Percentiles rank a stretch among this genome's conserved stretches.
Evolutionary conservation across 2,888 invertebrate species (phyloP).

Genomic region (Mesopsocus fuscifrons): DNA sequence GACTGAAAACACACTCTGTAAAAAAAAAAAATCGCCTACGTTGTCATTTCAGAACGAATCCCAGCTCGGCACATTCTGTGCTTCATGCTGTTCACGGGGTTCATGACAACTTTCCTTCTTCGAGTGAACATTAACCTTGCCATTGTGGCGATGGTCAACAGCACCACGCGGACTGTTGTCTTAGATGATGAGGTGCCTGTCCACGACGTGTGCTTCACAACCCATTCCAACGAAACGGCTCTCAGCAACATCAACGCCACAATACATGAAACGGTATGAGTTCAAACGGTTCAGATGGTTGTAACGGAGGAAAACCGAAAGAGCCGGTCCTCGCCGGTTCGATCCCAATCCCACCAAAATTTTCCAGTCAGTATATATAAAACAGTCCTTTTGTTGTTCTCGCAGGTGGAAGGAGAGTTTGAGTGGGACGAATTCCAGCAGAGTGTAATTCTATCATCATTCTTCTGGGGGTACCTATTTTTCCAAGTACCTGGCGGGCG

Average conservation of each 20-base stretch:
- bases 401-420: slow-evolving; percentile 17
- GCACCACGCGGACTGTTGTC: slow-evolving; percentile 7
- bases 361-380: no score
- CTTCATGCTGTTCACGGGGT: slow-evolving; percentile 18
- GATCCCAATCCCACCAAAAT: no score
- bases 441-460: slow-evolving; percentile 24
- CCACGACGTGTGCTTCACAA: neutral
- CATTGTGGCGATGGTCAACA: slow-evolving; percentile 19
- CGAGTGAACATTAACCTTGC: slow-evolving; percentile 20
- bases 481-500: slow-evolving; percentile 26
- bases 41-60: slow-evolving; percentile 14
- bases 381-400: neutral
- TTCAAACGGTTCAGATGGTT: no score
- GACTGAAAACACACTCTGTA: no score
- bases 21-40: no score
- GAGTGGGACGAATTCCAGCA: slow-evolving; percentile 22
- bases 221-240: neutral
- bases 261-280: no score
- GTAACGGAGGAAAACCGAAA: no score
- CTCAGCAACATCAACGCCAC: neutral
- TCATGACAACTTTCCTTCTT: slow-evolving; percentile 19
- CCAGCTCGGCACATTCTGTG: slow-evolving; percentile 16
- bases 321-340: no score
- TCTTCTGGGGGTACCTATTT: slow-evolving; percentile 28
- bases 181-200: neutral